Percentiles rank a stretch among this genome's conserved stretches.
Evolutionary conservation across 2,888 invertebrate species (phyloP).

Genomic region (Notodonta ziczac): DNA sequence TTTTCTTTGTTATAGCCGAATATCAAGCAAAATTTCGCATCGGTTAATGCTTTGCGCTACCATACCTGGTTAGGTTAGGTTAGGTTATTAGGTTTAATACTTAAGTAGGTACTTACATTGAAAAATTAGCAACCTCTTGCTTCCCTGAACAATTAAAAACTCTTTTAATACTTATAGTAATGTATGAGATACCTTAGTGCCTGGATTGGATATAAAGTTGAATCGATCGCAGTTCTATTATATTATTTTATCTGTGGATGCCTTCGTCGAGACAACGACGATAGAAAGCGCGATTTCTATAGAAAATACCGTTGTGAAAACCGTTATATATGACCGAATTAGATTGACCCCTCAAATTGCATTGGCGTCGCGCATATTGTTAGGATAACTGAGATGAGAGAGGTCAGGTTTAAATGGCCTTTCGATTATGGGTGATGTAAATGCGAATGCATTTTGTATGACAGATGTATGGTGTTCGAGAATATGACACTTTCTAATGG

Average conservation of each 20-base stretch:
- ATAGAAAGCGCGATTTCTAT: constrained; percentile 44
- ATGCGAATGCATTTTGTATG: constrained; percentile 29
- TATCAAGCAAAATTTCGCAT: no score
- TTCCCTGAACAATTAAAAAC: no score
- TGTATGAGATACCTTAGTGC: no score
- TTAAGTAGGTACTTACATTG: no score
- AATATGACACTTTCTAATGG: constrained; percentile 34
- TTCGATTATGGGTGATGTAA: constrained; percentile 11
- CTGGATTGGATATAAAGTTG: no score
- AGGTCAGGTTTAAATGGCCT: constrained; percentile 15
- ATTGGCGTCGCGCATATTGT: constrained; percentile 10
- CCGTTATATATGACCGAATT: constrained; percentile 15
- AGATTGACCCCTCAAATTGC: constrained; percentile 17
- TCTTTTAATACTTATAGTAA: no score
- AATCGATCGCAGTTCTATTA: no score
- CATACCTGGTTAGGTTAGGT: no score
- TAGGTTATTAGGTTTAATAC: no score
- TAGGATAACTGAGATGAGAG: background rate
- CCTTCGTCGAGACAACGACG: background rate
- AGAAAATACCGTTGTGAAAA: constrained; percentile 26
- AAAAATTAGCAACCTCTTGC: no score
- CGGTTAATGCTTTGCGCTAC: no score
- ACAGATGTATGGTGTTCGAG: constrained; percentile 19
- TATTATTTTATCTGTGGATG: background rate
- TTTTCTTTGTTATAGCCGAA: no score